Percentiles rank a stretch among this genome's conserved stretches.
phyloP scores from a whole-genome alignment of 2,797 vertebrate genomes.

The Hapalemur alaotrensis region DNA sequence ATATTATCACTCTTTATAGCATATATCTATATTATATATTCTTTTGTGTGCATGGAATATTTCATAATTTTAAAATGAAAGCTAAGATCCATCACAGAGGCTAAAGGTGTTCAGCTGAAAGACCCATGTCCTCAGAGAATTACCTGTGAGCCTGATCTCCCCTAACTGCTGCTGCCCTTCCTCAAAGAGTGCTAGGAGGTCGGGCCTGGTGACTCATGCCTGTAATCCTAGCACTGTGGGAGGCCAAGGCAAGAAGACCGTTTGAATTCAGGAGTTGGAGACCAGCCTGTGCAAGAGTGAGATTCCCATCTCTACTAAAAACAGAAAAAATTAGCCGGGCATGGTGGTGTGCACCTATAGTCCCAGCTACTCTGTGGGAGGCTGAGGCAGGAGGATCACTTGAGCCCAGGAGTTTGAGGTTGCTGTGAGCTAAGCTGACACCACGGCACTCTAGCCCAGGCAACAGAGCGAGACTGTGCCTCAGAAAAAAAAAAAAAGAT shows the following conservation, averaged over 20 bases:
- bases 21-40: not conserved
- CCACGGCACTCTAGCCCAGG: no score
- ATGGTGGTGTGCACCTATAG: no score
- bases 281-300: no score
- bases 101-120: not conserved
- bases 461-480: no score
- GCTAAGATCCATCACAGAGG: not conserved
- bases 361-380: no score
- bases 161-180: not conserved
- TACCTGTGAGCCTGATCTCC: not conserved
- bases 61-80: not conserved
- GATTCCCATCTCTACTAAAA: not conserved
- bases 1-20: not conserved
- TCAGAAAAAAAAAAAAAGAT: not conserved
- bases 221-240: no score
- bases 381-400: no score
- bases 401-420: no score
- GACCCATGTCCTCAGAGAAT: not conserved
- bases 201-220: not conserved
- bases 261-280: no score
- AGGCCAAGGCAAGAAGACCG: rapidly evolving
- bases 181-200: not conserved
- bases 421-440: no score
- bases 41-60: not conserved
- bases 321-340: no score